Conservation (phyloP, 2,797 vertebrate species). For the Octomys mimax region DNA sequence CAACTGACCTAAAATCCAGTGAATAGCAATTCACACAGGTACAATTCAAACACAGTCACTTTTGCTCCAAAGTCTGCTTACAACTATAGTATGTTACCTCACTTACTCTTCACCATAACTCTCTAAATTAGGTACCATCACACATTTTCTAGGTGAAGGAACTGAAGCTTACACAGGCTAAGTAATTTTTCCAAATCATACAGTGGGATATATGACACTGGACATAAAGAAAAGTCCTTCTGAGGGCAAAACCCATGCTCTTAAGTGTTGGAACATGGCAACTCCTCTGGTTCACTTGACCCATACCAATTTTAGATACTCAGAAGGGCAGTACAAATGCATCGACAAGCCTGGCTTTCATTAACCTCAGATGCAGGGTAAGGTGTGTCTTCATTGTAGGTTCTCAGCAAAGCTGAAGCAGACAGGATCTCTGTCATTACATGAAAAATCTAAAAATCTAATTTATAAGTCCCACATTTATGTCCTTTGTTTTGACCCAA, state of each 20-base stretch:
- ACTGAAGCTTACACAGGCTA: not conserved
- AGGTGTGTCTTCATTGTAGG: not conserved
- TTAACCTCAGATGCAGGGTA: rapidly evolving
- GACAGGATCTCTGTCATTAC: not conserved
- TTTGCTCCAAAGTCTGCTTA: not conserved
- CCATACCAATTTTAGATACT: not conserved
- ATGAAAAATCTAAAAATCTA: not conserved
- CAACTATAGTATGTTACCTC: too few relatives aligned
- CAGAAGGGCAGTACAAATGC: not conserved
- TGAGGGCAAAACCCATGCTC: not conserved
- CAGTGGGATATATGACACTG: not conserved
- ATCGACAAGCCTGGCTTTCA: not conserved
- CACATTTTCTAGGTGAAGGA: not conserved
- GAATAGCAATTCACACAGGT: not conserved
- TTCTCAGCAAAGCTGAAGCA: not conserved
- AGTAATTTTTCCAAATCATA: not conserved
- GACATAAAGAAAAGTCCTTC: not conserved
- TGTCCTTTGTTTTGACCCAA: not conserved
- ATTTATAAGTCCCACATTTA: not conserved
- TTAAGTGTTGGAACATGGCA: not conserved
- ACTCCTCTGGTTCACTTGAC: not conserved
- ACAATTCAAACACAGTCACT: not conserved
- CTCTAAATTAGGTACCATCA: not conserved
- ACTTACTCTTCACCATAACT: not conserved
- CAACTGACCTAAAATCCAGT: not conserved